Percentiles rank a stretch among this genome's conserved stretches.
These are phyloP conservation scores for Oxygymnocypris stewartii DNA, from an alignment of 2,113 vertebrate genomes.

Conservation along the genomic window DNA sequence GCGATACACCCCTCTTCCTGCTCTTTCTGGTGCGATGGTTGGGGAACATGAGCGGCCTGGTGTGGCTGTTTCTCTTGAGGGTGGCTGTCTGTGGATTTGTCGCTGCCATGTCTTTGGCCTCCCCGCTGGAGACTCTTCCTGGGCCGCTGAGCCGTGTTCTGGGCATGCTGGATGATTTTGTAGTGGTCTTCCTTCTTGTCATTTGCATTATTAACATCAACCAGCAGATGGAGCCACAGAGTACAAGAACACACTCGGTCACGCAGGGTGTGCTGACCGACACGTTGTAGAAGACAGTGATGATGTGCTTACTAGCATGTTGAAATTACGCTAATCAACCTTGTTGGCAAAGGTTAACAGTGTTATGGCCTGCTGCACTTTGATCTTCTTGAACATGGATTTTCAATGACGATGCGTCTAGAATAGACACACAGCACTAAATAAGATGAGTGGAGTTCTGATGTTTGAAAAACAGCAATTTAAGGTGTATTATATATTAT, in stretches of 20 bases:
- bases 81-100: constrained; percentile 78
- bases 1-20: constrained; percentile 71
- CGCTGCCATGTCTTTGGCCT: constrained; percentile 71
- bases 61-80: constrained; percentile 78
- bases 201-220: constrained; percentile 79
- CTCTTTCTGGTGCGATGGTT: constrained; percentile 67
- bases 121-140: constrained; percentile 63
- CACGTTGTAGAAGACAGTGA: constrained; percentile 56
- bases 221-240: constrained; percentile 75
- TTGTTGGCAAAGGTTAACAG: constrained; percentile 27
- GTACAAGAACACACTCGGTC: constrained; percentile 44
- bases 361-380: constrained; percentile 35
- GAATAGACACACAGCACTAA: constrained; percentile 14
- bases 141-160: constrained; percentile 73
- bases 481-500: not conserved
- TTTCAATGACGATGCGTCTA: constrained; percentile 4
- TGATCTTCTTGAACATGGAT: not conserved
- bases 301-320: not conserved
- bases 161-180: constrained; percentile 75
- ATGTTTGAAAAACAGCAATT: not conserved
- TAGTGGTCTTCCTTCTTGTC: constrained; percentile 79
- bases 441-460: not conserved
- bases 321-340: constrained; percentile 5
- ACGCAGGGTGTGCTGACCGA: constrained; percentile 59
- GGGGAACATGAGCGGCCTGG: constrained; percentile 73